Conservation (phyloP, 2,888 invertebrate genomes). For the Diabrotica balteata region DNA sequence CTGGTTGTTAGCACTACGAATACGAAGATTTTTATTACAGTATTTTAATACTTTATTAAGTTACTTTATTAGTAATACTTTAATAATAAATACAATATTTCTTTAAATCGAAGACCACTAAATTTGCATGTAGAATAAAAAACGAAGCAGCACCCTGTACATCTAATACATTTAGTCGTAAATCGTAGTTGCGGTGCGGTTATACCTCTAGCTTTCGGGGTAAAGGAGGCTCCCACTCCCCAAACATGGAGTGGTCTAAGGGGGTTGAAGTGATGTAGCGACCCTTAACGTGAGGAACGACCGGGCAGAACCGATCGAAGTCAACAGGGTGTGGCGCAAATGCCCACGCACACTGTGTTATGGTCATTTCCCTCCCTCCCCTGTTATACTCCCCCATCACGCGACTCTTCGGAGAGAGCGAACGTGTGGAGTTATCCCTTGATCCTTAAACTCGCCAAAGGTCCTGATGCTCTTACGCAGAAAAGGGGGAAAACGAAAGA, state of each 20-base stretch:
- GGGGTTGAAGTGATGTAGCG: constrained; percentile 51
- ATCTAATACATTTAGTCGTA: constrained; percentile 43
- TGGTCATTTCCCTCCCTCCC: constrained; percentile 31
- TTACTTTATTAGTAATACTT: too few species aligned
- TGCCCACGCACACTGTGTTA: constrained; percentile 55
- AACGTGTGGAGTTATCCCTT: constrained; percentile 22
- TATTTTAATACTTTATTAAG: too few species aligned
- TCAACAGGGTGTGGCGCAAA: constrained; percentile 58
- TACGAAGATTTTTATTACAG: too few species aligned
- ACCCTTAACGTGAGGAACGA: constrained; percentile 59
- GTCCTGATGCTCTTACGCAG: constrained; percentile 20
- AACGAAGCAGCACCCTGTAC: constrained; percentile 6
- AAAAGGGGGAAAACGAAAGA: constrained; percentile 3
- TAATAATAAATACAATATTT: too few species aligned
- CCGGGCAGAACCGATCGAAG: constrained; percentile 62
- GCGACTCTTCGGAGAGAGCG: constrained; percentile 43
- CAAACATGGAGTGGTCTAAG: constrained; percentile 36
- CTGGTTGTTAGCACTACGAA: too few species aligned
- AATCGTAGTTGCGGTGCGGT: constrained; percentile 49
- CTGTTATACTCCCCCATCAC: constrained; percentile 32
- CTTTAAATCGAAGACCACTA: too few species aligned
- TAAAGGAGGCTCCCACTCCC: constrained; percentile 39
- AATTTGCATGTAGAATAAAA: too few species aligned
- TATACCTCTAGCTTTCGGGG: constrained; percentile 51
- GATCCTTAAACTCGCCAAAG: constrained; percentile 22